Evolutionary conservation across 23 tunicate species (phyloP), one percentile per base, ranked within the genome.

Genomic region (Diplosoma virens): DNA sequence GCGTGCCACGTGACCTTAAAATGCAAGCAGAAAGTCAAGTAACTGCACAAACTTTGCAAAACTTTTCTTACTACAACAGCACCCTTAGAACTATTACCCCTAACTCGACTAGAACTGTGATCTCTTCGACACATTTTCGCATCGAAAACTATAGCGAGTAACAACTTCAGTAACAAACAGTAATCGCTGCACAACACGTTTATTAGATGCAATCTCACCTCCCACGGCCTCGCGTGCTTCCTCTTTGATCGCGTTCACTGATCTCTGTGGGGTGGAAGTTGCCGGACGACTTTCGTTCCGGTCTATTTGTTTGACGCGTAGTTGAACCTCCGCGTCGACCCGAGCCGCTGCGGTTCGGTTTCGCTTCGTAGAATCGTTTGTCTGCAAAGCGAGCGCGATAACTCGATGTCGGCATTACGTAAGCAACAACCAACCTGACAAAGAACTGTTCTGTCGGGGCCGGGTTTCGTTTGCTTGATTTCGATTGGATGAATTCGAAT

Each of bases 141-240:
- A n/a, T n/a, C n/a, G n/a, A n/a, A n/a, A n/a, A n/a, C n/a, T n/a
- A n/a, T n/a, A n/a, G n/a, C n/a, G n/a, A n/a, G n/a, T n/a, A n/a
- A n/a, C n/a, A n/a, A n/a, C n/a, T n/a, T n/a, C n/a, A n/a, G n/a
- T n/a, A n/a, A n/a, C n/a, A n/a, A n/a, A n/a, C n/a, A n/a, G n/a
- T n/a, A n/a, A n/a, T n/a, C n/a, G n/a, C n/a, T n/a, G n/a, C n/a
- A n/a, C n/a, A n/a, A n/a, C n/a, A n/a, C n/a, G n/a, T n/a, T n/a
- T n/a, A n/a, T n/a, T n/a, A n/a, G n/a, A n/a, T n/a, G n/a, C 34
- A 22, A 2, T 14, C 21, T 27, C 7, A 61, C 66, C 69, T 58
- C 23, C 81, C 69, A 16, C 81, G 81, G 25, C 81, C 53, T 16
- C 81, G 59, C 18, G 32, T 53, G 1, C 69, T 37, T 25, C 70